Evolutionary conservation across 2,113 vertebrate species (phyloP), one percentile per base, ranked within the genome.

Genomic region (Tychaedon coryphoeus): DNA sequence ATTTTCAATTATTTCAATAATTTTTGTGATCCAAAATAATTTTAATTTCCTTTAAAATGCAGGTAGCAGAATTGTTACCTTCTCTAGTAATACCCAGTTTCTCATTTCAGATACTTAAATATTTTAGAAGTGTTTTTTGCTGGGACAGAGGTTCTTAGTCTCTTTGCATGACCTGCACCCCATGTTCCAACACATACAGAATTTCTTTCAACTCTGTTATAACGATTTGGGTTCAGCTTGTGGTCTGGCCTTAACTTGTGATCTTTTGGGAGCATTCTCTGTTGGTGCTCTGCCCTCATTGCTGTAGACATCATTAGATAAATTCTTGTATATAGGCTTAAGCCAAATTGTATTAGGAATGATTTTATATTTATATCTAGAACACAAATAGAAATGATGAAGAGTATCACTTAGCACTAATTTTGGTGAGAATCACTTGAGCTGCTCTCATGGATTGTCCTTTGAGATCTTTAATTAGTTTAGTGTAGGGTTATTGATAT

Each of bases 261-360:
- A 10, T 62, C 14, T 50, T 2, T 38, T 4, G 2, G 51, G 47
- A 80, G 12, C 28, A 43, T 83, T 88, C 13, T 47, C 17, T 88
- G 11, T 51, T 76, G 28, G 13, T 90, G 38, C 11, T 53, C 17
- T 93, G 51, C 31, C 64, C 48, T 92, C 14, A 0, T 45, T 4
- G 1, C 48, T 67, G n/a, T 31, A 33, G 50, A 75, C 54, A 61
- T 79, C 58, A 51, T 54, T 54, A 91, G 60, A 80, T 74, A 51
- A 56, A 29, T 77, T 71, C 40, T 42, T 91, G 5, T 43, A 50
- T 42, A 26, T 36, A 48, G 47, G 28, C 36, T 92, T 80, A 91
- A 87, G 24, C 11, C 53, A 94, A 89, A 93, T 82, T 89, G 13
- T 72, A 62, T 94, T 93, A 94, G 62, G 53, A 87, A 72, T 75